Percentiles rank a stretch among this genome's conserved stretches.
These are phyloP conservation scores for Poecilobothrus nobilitatus DNA, from an alignment of 2,888 invertebrate genomes.

Conservation along the genomic window DNA sequence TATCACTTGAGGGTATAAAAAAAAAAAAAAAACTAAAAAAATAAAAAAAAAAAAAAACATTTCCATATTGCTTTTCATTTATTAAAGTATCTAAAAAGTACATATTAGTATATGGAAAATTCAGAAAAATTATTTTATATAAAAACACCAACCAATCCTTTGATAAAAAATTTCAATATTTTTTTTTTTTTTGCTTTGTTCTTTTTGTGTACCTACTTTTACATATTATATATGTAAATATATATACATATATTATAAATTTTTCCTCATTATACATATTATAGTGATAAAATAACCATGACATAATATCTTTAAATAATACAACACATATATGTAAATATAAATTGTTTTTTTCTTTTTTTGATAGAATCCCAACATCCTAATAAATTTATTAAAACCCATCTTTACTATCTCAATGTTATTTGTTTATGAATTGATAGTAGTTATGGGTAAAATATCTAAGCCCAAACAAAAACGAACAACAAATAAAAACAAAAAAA, in stretches of 20 bases:
- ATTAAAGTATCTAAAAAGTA: not conserved
- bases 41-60: not conserved
- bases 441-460: slow-evolving; percentile 1
- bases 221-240: too few species aligned
- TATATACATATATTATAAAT: too few species aligned
- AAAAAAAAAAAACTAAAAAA: not conserved
- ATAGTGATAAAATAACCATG: too few species aligned
- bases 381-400: slow-evolving; percentile 1
- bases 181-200: too few species aligned
- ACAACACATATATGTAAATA: too few species aligned
- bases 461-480: too few species aligned
- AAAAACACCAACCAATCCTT: too few species aligned
- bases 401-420: not conserved
- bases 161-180: too few species aligned
- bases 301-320: too few species aligned
- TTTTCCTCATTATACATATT: too few species aligned
- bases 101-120: not conserved
- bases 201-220: too few species aligned
- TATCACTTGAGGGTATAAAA: not conserved
- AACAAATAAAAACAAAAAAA: too few species aligned
- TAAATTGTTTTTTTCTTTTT: not conserved
- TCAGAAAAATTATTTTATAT: not conserved
- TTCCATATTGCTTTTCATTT: not conserved
- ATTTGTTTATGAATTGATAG: slow-evolving; percentile 1
- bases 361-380: not conserved